Evolutionary conservation across 2,797 vertebrate species (phyloP), one percentile per base, ranked within the genome.

Genomic region (Pitangus sulphuratus): DNA sequence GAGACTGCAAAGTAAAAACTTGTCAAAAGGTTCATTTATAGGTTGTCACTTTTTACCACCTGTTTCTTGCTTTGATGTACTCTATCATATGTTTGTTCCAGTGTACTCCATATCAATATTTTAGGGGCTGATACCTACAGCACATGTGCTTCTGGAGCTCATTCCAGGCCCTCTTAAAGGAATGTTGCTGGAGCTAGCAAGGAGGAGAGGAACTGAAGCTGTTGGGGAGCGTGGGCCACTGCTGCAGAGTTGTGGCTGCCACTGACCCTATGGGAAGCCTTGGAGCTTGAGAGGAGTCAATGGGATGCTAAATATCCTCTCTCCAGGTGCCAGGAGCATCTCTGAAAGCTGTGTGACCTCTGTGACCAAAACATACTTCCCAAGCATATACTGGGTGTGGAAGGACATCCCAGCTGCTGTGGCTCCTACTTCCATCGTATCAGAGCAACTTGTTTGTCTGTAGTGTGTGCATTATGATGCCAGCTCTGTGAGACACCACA

Each of bases 231-330:
- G n/a, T 35, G 62, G 3, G 20, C 21, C 11, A 3, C 51, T 66
- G 60, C 20, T 42, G 51, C 33, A n/a, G 64, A 30, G 24, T 25
- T 94, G 30, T 66, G 62, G 13, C 44, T 80, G 13, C 64, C 1
- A 3, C 51, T 77, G 74, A 12, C n/a, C 9, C 51, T 0, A 0
- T 45, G 45, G 51, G 37, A 80, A 66, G 48, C 39, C 12, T 22
- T 28, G 57, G 28, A 35, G 30, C 47, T 72, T 53, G 45, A 64
- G 66, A 37, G 18, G 17, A 11, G 33, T 60, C 0, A 0, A 11
- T 45, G 39, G 33, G 60, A 42, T 87, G 45, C 28, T 0, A 0
- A n/a, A 19, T 33, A 25, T 87, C 22, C n/a, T 21, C 26, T 60
- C 14, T 69, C 15, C 1, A 4, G 25, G n/a, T 53, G 26, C 21